Conservation (phyloP, 2,113 vertebrate genomes). For the Butorides virescens region DNA sequence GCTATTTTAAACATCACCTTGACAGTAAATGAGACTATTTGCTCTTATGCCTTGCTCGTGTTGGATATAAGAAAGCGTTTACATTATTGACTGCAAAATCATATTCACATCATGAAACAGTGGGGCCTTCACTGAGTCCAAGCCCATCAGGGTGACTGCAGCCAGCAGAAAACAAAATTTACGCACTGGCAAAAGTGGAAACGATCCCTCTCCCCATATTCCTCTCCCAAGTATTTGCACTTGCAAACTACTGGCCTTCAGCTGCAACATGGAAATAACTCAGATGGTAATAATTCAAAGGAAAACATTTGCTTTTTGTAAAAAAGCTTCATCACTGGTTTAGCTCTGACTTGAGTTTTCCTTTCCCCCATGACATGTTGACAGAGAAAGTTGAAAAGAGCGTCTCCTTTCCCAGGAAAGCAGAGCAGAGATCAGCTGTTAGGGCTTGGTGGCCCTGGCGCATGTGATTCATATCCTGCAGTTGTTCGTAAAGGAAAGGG, state of each 20-base stretch:
- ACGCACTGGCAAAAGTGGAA: slow-evolving; percentile 31
- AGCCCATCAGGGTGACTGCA: slow-evolving; percentile 1
- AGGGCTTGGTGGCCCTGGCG: background rate
- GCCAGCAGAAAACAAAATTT: slow-evolving; percentile 45
- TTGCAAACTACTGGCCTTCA: slow-evolving; percentile 55
- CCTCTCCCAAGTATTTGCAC: background rate
- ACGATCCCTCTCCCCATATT: background rate
- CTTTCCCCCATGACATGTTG: background rate
- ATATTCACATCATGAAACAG: background rate
- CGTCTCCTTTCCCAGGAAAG: background rate
- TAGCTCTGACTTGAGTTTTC: slow-evolving; percentile 9
- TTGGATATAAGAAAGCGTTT: slow-evolving; percentile 13
- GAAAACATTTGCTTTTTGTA: slow-evolving; percentile 48
- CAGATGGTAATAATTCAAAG: slow-evolving; percentile 57
- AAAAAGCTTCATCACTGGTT: background rate
- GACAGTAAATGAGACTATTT: background rate
- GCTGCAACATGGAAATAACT: slow-evolving; percentile 39
- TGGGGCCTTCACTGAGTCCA: background rate
- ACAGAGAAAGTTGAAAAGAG: background rate
- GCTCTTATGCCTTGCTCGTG: background rate
- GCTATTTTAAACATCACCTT: background rate
- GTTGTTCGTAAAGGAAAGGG: background rate
- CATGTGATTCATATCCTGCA: background rate
- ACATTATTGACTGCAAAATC: slow-evolving; percentile 21
- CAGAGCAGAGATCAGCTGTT: background rate